Evolutionary conservation across 2,888 invertebrate genomes (phyloP), one percentile per base, ranked within the genome.

Genomic region (Trichopria drosophilae): DNA sequence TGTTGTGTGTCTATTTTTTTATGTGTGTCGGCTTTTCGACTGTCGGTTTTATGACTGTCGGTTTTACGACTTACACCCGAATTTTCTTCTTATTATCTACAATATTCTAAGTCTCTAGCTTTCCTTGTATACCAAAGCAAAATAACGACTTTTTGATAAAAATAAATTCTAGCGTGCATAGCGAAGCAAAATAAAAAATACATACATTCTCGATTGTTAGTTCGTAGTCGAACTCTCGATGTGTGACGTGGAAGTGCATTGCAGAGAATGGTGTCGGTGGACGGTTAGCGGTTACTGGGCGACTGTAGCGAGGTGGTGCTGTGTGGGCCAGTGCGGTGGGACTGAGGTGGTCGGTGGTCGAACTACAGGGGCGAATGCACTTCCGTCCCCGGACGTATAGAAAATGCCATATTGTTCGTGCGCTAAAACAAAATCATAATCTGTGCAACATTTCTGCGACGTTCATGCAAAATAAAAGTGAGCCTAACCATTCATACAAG

Each of bases 231-330:
- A 58, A 66, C 63, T 66, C 63, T 65, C 65, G 65, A n/a, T n/a
- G n/a, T n/a, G n/a, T n/a, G n/a, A n/a, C n/a, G n/a, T 68, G 67
- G 65, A 60, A 66, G 66, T 70, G 66, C 66, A 65, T 69, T 60
- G 65, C 77, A 58, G 76, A 62, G 76, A 75, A 67, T 74, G 76
- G 75, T 73, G 80, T 78, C 73, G 81, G 62, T 67, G 70, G 69
- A 69, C 69, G 70, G 79, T 75, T 80, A 80, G 76, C 77, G 81
- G 75, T 80, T 82, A 78, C 80, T 81, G 77, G 80, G 82, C 75
- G 78, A 82, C 68, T 80, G 82, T 79, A 80, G 83, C 75, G 67
- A 73, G 74, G 66, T 75, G 70, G 81, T 83, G 78, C 82, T 82
- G 76, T 71, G 74, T 81, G 79, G 77, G 78, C 79, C 79, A 82